A percentile compares a stretch with the other conserved stretches of the same genome.
Evolutionary conservation across 2,888 invertebrate genomes (phyloP).

Genomic region (Cerastis leucographa): DNA sequence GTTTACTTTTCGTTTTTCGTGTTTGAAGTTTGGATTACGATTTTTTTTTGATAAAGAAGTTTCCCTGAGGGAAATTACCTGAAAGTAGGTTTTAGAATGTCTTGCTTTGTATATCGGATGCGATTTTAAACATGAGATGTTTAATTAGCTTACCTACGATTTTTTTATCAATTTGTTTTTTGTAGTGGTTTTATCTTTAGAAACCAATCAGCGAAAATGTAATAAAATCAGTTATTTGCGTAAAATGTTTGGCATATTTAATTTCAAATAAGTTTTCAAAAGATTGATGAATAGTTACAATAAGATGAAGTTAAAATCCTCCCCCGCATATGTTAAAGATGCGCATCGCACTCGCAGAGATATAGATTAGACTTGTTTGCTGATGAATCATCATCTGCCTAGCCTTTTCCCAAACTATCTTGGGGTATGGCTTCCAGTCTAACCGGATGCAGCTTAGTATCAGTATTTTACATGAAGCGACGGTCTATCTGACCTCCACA

Average conservation of each 20-base stretch:
- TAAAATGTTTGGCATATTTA: background rate
- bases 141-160: background rate
- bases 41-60: background rate
- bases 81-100: background rate
- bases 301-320: background rate
- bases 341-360: background rate
- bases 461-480: too few relatives aligned
- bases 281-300: background rate
- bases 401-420: too few relatives aligned
- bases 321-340: background rate
- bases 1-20: constrained; percentile 27
- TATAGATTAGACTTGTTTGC: background rate
- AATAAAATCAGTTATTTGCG: background rate
- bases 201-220: background rate
- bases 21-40: constrained; percentile 43
- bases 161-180: background rate
- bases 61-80: constrained; percentile 41
- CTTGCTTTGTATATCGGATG: constrained; percentile 20
- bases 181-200: background rate
- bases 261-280: background rate
- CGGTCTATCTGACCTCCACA: too few relatives aligned
- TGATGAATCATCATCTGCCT: too few relatives aligned
- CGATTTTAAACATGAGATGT: background rate
- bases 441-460: too few relatives aligned
- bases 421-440: too few relatives aligned